A percentile compares a stretch with the other conserved stretches of the same genome.
These are phyloP conservation scores for Pyrocoelia pectoralis DNA, from an alignment of 2,888 invertebrate genomes.

Conservation along the genomic window DNA sequence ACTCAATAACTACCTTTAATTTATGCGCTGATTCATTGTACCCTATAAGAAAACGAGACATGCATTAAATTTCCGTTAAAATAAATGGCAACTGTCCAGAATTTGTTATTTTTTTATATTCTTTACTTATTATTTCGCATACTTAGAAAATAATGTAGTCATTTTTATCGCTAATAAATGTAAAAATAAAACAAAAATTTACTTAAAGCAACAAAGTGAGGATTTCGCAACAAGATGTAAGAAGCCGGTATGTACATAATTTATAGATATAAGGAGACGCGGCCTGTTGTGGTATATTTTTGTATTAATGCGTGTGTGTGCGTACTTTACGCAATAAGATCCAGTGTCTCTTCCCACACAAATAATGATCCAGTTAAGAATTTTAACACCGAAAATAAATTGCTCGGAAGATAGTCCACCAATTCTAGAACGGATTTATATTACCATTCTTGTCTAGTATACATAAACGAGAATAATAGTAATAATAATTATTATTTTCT, in stretches of 20 bases:
- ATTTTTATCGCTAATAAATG: neutral
- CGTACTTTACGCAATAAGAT: conserved; percentile 39
- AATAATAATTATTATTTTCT: conserved; percentile 19
- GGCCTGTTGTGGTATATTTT: conserved; percentile 39
- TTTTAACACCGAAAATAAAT: conserved; percentile 31
- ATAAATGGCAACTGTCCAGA: neutral
- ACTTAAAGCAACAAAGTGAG: neutral
- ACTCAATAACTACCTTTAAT: neutral
- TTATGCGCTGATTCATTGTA: neutral
- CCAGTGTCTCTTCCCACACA: conserved; percentile 33
- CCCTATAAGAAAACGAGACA: too few relatives aligned
- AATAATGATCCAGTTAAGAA: conserved; percentile 31
- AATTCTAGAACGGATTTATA: conserved; percentile 6
- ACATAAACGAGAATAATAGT: conserved; percentile 10
- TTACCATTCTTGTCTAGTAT: conserved; percentile 3
- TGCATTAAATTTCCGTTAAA: neutral
- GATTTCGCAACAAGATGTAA: conserved; percentile 27
- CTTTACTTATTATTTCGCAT: neutral
- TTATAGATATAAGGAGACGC: conserved; percentile 38
- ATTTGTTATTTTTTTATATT: neutral
- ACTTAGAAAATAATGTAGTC: neutral
- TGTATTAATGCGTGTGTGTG: conserved; percentile 37
- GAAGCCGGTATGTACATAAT: conserved; percentile 32
- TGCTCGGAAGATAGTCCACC: conserved; percentile 5
- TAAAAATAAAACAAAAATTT: neutral